A percentile compares a stretch with the other conserved stretches of the same genome.
These are phyloP conservation scores for Rattus rattus DNA, from an alignment of 2,113 vertebrate species.

Conservation along the genomic window DNA sequence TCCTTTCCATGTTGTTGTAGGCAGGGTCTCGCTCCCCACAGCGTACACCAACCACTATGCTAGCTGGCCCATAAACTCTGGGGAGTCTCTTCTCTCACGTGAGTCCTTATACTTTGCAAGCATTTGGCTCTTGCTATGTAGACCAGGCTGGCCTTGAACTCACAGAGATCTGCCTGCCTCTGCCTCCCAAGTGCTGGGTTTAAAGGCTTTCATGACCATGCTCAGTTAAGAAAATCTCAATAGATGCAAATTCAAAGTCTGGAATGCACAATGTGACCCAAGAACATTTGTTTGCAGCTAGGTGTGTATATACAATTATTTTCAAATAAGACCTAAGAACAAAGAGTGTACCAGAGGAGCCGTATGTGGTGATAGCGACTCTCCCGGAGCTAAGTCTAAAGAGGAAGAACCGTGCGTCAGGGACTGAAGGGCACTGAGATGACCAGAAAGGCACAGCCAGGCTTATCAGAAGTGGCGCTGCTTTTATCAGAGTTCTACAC, in stretches of 20 bases:
- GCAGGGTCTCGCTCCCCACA: not conserved
- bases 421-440: not conserved
- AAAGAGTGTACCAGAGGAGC: not conserved
- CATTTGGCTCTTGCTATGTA: not conserved
- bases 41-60: no score
- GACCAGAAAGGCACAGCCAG: not conserved
- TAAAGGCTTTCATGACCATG: not conserved
- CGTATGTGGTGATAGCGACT: not conserved
- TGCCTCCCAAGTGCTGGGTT: not conserved
- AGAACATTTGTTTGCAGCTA: slow-evolving; percentile 18
- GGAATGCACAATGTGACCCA: slow-evolving; percentile 8
- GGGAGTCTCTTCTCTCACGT: not conserved
- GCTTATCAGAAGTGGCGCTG: not conserved
- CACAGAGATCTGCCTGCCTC: not conserved
- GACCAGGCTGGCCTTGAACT: not conserved
- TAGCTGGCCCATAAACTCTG: not conserved
- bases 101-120: not conserved
- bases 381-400: not conserved
- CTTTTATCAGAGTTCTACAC: not conserved
- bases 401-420: not conserved
- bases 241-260: not conserved
- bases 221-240: not conserved
- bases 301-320: slow-evolving; percentile 25
- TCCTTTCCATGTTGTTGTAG: not conserved
- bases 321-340: slow-evolving; percentile 18